These are phyloP conservation scores for Tragelaphus oryx DNA, from an alignment of 2,797 vertebrate genomes.

Conservation along the genomic window DNA sequence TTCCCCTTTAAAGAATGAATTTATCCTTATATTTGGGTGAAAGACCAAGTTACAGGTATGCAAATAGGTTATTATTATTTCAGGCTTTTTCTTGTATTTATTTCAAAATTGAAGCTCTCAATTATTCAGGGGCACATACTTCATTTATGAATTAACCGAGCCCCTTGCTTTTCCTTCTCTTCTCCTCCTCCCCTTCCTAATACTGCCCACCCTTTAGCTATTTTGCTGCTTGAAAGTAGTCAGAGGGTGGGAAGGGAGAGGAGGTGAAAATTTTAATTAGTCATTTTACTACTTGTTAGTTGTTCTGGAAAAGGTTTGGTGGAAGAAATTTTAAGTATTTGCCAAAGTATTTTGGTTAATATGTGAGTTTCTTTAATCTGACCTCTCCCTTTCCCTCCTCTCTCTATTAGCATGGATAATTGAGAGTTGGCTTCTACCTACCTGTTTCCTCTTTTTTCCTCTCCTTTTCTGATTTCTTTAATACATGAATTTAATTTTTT, in stretches of 20 bases:
- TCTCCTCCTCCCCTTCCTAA: slow-evolving; percentile 56
- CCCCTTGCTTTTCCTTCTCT: slow-evolving; percentile 67
- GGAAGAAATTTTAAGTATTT: slow-evolving; percentile 65
- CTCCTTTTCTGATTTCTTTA: slow-evolving; percentile 64
- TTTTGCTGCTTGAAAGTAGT: slow-evolving; percentile 74
- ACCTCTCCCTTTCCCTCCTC: slow-evolving; percentile 77
- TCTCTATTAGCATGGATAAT: slow-evolving; percentile 75
- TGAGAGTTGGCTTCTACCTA: slow-evolving; percentile 76
- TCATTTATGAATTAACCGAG: slow-evolving; percentile 65
- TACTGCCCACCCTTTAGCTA: slow-evolving; percentile 65
- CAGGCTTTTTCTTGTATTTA: slow-evolving; percentile 77
- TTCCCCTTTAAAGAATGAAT: slow-evolving; percentile 79
- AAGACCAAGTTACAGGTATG: slow-evolving; percentile 79
- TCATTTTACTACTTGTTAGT: slow-evolving; percentile 55
- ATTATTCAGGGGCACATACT: slow-evolving; percentile 75
- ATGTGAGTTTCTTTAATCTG: slow-evolving; percentile 60
- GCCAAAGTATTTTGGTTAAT: slow-evolving; percentile 65
- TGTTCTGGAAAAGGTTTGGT: slow-evolving; percentile 64
- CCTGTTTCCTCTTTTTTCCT: slow-evolving; percentile 55
- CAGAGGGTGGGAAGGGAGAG: slow-evolving; percentile 77
- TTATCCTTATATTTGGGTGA: slow-evolving; percentile 80
- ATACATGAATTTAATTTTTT: slow-evolving; percentile 68
- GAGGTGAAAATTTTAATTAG: slow-evolving; percentile 67
- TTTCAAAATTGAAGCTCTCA: slow-evolving; percentile 76
- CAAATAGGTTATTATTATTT: slow-evolving; percentile 79